These are phyloP conservation scores for Crocidura indochinensis DNA, from an alignment of 2,797 vertebrate genomes.

Conservation along the genomic window DNA sequence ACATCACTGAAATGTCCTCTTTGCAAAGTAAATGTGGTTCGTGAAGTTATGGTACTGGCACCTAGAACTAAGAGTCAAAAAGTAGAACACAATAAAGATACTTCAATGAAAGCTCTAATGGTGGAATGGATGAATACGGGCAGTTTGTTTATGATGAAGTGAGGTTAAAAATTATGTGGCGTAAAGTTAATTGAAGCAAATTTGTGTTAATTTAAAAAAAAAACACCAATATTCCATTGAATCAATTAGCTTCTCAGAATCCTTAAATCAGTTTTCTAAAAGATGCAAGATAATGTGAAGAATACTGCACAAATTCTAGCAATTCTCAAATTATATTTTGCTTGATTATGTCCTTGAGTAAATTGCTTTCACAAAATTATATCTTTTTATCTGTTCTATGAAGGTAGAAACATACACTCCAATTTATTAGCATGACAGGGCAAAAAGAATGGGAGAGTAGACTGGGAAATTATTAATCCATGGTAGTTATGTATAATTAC, in stretches of 20 bases:
- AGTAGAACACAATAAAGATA: neutral
- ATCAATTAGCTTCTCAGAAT: neutral
- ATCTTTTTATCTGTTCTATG: neutral
- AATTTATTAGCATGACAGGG: neutral
- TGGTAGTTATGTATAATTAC: neutral
- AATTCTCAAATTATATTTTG: neutral
- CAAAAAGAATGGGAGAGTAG: neutral
- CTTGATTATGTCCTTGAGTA: neutral
- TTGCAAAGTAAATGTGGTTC: accelerated
- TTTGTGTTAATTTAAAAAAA: no score
- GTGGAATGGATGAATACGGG: neutral
- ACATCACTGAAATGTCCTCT: neutral
- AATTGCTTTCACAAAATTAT: slow-evolving; percentile 29
- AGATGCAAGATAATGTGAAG: neutral
- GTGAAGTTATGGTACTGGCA: accelerated
- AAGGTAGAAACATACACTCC: neutral
- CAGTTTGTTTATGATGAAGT: neutral
- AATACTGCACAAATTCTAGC: neutral
- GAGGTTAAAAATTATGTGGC: accelerated
- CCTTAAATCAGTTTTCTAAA: slow-evolving; percentile 20
- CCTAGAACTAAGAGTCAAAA: neutral
- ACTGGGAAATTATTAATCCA: neutral
- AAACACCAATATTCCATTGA: neutral
- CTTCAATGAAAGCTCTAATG: neutral
- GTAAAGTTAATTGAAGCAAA: neutral